Evolutionary conservation across 2,888 invertebrate species (phyloP), one percentile per base, ranked within the genome.

Genomic region (Catotricha subobsoleta): DNA sequence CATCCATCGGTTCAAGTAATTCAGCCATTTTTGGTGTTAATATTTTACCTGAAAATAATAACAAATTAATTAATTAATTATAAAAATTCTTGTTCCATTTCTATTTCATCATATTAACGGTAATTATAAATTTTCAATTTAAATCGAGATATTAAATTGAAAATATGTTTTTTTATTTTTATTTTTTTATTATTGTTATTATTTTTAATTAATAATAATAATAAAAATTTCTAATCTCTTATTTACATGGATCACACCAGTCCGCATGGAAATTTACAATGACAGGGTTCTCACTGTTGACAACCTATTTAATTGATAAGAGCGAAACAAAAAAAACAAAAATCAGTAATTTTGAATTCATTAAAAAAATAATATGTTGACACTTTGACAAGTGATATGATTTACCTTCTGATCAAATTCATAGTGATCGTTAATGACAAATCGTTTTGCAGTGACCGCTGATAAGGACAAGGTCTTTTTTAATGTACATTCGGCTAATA

Each of bases 251-350:
- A 59, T 84, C 84, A 54, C 87, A 87, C 87, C 87, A 87, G 49
- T 87, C 84, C 0, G 87, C 87, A 54, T 87, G 87, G 56, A 87
- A 87, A 58, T 86, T 87, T 1, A 87, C 84, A 58, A 87, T 82
- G n/a, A 87, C 86, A 23, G 86, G 81, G 52, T 77, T 76, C 28
- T 74, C 71, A 50, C 80, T 83, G 57, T 84, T 81, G 73, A 87
- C 80, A 39, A 86, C 75, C 72, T 71, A 15, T 3, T 15, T 15
- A 21, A 13, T 31, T 31, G 27, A n/a, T 23, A 3, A 23, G 30
- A 29, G 10, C 23, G 13, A 36, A 19, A 39, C 19, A 28, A 33
- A 40, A 38, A 21, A 21, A 23, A 19, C 18, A 10, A 23, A n/a
- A 21, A 28, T 34, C 10, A 21, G 23, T 35, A 23, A n/a, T n/a